Evolutionary conservation across 2,113 vertebrate genomes (phyloP).

Genomic region (Thinocorus orbignyianus): DNA sequence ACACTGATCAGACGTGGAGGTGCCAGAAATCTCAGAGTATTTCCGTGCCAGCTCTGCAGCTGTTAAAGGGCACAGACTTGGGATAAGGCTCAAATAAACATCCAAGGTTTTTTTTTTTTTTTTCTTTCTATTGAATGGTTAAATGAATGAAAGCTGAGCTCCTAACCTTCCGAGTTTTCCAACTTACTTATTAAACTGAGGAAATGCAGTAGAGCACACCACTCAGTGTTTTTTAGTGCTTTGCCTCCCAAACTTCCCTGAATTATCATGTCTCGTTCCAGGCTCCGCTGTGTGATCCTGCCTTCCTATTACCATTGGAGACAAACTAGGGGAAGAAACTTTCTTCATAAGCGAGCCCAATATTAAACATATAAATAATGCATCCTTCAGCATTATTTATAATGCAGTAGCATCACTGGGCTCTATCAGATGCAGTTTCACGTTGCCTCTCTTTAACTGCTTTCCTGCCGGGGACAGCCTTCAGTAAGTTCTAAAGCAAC

Average conservation of each 20-base stretch:
- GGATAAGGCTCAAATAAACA: conserved; percentile 46
- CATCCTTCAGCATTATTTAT: conserved; percentile 78
- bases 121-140: not conserved
- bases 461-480: conserved; percentile 37
- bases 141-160: conserved; percentile 56
- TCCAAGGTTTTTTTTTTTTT: not conserved
- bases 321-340: conserved; percentile 45
- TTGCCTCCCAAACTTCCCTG: not conserved
- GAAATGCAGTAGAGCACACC: not conserved
- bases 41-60: conserved; percentile 46
- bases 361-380: conserved; percentile 84
- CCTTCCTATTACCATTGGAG: not conserved
- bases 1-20: conserved; percentile 17
- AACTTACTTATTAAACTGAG: not conserved
- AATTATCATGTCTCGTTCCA: not conserved
- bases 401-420: conserved; percentile 74
- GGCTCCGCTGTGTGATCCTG: not conserved
- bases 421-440: conserved; percentile 71
- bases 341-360: conserved; percentile 74
- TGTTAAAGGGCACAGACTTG: conserved; percentile 31
- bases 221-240: not conserved
- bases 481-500: not conserved
- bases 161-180: not conserved
- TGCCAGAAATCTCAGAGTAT: conserved; percentile 38
- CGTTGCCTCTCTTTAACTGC: conserved; percentile 63